phyloP scores from a whole-genome alignment of 1,140 invertebrate genomes.

The Eupristina koningsbergeri region DNA sequence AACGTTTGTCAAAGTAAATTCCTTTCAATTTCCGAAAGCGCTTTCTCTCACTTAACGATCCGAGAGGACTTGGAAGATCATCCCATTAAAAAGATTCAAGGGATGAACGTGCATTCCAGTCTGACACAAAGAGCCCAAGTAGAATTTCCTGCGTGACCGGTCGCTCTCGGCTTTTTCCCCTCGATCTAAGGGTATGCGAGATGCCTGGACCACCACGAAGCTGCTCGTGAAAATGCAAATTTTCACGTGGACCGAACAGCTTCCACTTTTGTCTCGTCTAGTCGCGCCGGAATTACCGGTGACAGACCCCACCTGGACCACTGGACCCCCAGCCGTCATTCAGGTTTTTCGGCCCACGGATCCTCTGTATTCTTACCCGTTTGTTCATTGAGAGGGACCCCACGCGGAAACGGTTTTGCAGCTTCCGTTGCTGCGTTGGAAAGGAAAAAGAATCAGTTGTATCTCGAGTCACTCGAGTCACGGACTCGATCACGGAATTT shows the following conservation, averaged over 20 bases:
- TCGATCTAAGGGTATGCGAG: slow-evolving; percentile 17
- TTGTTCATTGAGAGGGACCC: slow-evolving; percentile 30
- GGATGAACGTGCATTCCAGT: background rate
- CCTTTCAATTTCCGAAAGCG: background rate
- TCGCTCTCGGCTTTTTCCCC: slow-evolving; percentile 17
- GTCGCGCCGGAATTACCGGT: slow-evolving; percentile 59
- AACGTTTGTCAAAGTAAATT: slow-evolving; percentile 21
- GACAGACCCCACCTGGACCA: slow-evolving; percentile 72
- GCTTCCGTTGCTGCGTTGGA: background rate
- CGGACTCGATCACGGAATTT: background rate
- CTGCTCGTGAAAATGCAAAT: slow-evolving; percentile 28
- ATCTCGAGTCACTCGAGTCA: background rate
- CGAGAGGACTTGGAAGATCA: slow-evolving; percentile 27
- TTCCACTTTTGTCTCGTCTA: background rate
- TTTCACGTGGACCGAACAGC: background rate
- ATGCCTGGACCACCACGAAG: slow-evolving; percentile 57
- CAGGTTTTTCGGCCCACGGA: slow-evolving; percentile 59
- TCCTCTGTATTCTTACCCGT: background rate
- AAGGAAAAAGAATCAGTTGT: slow-evolving; percentile 8
- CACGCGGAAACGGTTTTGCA: slow-evolving; percentile 18
- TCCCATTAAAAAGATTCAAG: slow-evolving; percentile 33
- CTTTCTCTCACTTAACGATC: slow-evolving; percentile 10
- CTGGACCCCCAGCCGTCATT: slow-evolving; percentile 70
- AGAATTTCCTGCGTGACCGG: slow-evolving; percentile 55
- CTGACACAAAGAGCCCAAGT: background rate